These are phyloP conservation scores for Drosophila birchii DNA, from an alignment of 2,888 invertebrate species.

Conservation along the genomic window DNA sequence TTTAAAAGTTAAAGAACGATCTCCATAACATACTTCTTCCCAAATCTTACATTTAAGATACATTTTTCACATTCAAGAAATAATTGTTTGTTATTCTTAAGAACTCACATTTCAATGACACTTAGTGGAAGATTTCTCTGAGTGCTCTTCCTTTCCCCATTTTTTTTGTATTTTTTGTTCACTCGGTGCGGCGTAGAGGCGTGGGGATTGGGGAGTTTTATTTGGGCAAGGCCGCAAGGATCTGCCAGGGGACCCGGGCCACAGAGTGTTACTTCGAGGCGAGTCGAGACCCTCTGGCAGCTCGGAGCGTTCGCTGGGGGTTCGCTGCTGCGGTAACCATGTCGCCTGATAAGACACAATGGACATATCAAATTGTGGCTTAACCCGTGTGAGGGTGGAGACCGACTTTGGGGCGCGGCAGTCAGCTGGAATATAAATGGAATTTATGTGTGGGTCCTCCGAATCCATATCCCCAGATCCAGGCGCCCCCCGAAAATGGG, in stretches of 20 bases:
- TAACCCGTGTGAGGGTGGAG: slow-evolving; percentile 63
- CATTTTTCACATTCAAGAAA: too few relatives aligned
- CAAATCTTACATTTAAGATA: neutral
- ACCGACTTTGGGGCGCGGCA: slow-evolving; percentile 48
- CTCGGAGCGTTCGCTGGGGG: slow-evolving; percentile 65
- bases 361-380: slow-evolving; percentile 84
- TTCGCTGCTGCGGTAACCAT: slow-evolving; percentile 77
- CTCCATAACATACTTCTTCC: neutral
- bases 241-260: slow-evolving; percentile 64
- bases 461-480: slow-evolving; percentile 16
- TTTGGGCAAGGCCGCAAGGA: slow-evolving; percentile 77
- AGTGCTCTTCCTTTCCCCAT: slow-evolving; percentile 3
- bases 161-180: slow-evolving; percentile 12
- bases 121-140: neutral
- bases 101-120: neutral
- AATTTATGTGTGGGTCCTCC: slow-evolving; percentile 66
- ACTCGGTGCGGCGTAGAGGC: slow-evolving; percentile 7
- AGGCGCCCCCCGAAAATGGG: slow-evolving; percentile 36
- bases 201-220: slow-evolving; percentile 49
- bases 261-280: slow-evolving; percentile 33
- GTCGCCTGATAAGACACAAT: slow-evolving; percentile 83
- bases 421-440: slow-evolving; percentile 71
- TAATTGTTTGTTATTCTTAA: neutral
- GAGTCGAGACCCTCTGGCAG: slow-evolving; percentile 63
- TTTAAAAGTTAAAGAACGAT: neutral